phyloP scores from a whole-genome alignment of 2,797 vertebrate genomes.

The Pampus argenteus region DNA sequence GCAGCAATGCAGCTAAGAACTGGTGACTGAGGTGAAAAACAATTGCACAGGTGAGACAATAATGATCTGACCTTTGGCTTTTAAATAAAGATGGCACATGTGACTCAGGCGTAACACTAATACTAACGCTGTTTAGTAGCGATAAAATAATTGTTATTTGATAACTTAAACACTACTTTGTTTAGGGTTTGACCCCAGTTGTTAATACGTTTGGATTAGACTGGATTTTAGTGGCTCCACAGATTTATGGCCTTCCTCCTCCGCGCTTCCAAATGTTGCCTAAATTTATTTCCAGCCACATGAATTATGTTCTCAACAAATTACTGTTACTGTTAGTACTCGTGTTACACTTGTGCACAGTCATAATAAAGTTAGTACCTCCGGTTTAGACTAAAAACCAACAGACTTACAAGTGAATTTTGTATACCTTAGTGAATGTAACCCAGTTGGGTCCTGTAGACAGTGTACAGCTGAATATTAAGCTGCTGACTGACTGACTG shows the following conservation, averaged over 20 bases:
- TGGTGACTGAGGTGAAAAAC: conserved; percentile 20
- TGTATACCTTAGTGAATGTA: conserved; percentile 74
- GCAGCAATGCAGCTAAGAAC: conserved; percentile 39
- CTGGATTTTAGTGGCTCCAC: conserved; percentile 14
- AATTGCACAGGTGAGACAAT: conserved; percentile 8
- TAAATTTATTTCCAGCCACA: conserved; percentile 23
- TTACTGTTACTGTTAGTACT: conserved; percentile 48
- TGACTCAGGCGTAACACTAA: background rate
- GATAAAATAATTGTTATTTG: conserved; percentile 5
- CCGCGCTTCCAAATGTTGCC: conserved; percentile 24
- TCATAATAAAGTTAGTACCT: conserved; percentile 52
- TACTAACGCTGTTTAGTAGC: no score
- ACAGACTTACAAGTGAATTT: conserved; percentile 73
- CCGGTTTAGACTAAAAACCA: conserved; percentile 72
- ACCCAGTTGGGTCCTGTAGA: conserved; percentile 76
- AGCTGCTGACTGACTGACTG: conserved; percentile 75
- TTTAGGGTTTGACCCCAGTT: conserved; percentile 36
- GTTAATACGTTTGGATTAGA: conserved; percentile 42
- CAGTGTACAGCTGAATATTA: conserved; percentile 69
- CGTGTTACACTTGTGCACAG: conserved; percentile 30
- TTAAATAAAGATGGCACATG: conserved; percentile 19
- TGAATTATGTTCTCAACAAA: conserved; percentile 50
- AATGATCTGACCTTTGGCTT: conserved; percentile 18
- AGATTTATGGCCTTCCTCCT: conserved; percentile 28
- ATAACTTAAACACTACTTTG: no score